phyloP scores from a whole-genome alignment of 2,797 vertebrate genomes.

The Anableps anableps region DNA sequence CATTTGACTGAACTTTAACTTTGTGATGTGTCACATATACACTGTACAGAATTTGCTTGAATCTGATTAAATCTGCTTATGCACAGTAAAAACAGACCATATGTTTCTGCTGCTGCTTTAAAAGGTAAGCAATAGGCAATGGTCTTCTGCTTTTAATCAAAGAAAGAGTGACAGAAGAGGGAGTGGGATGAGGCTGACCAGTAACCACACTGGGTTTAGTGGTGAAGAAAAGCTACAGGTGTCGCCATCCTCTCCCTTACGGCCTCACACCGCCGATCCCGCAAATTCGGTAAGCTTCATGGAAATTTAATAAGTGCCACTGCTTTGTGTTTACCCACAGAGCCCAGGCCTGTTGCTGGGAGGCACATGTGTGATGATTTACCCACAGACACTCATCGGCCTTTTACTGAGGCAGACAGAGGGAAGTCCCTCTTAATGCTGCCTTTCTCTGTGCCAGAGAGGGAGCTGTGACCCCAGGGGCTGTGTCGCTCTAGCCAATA shows the following conservation, averaged over 20 bases:
- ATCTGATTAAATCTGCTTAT: constrained; percentile 8
- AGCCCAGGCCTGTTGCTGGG: constrained; percentile 75
- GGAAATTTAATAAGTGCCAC: constrained; percentile 84
- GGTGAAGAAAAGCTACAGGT: constrained; percentile 75
- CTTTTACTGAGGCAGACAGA: constrained; percentile 68
- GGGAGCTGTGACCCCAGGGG: constrained; percentile 77
- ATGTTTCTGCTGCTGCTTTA: constrained; percentile 61
- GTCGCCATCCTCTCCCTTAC: constrained; percentile 65
- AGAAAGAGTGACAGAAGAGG: constrained; percentile 80
- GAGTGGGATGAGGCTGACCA: constrained; percentile 59
- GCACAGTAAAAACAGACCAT: constrained; percentile 10
- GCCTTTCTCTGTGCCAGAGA: constrained; percentile 67
- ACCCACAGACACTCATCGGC: constrained; percentile 67
- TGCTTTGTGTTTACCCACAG: constrained; percentile 81
- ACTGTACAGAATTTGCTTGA: constrained; percentile 17
- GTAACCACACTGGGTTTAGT: constrained; percentile 67
- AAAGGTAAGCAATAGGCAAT: constrained; percentile 59
- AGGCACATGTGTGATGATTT: constrained; percentile 82
- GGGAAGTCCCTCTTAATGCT: constrained; percentile 72
- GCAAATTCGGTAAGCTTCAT: constrained; percentile 86
- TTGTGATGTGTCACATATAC: background rate
- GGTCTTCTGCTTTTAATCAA: constrained; percentile 49
- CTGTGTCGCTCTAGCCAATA: constrained; percentile 79
- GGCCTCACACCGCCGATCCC: constrained; percentile 81
- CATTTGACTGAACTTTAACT: constrained; percentile 19